A percentile compares a stretch with the other conserved stretches of the same genome.
These are phyloP conservation scores for Cacatua alba DNA, from an alignment of 2,113 vertebrate genomes.

Conservation along the genomic window DNA sequence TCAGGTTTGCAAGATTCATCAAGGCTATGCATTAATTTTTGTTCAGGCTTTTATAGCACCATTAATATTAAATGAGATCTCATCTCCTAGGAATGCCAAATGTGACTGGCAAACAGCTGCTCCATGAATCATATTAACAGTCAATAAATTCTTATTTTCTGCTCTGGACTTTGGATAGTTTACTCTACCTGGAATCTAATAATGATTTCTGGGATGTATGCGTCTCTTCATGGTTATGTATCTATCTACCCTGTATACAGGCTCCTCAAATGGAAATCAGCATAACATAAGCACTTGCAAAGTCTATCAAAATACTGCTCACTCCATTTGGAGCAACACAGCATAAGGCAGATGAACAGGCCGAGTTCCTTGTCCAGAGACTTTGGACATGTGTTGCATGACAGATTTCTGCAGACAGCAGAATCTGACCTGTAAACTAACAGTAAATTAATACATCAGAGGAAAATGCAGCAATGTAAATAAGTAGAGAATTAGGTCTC, in stretches of 20 bases:
- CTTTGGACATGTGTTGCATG: not conserved
- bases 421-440: not conserved
- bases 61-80: constrained; percentile 70
- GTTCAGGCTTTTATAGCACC: constrained; percentile 54
- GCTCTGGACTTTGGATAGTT: constrained; percentile 39
- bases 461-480: constrained; percentile 15
- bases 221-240: constrained; percentile 39
- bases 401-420: constrained; percentile 14
- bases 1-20: constrained; percentile 47
- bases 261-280: constrained; percentile 55
- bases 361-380: not conserved
- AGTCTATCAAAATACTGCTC: not conserved
- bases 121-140: constrained; percentile 69
- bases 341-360: not conserved
- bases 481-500: not conserved
- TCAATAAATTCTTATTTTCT: constrained; percentile 66
- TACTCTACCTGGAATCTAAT: constrained; percentile 61
- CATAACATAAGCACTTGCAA: constrained; percentile 9
- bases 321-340: not conserved
- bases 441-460: not conserved
- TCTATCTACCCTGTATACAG: constrained; percentile 15
- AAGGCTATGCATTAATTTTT: constrained; percentile 35
- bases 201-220: constrained; percentile 50
- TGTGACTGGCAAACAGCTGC: constrained; percentile 65
- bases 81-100: constrained; percentile 61